Base-by-base conservation (phyloP, 2,888 invertebrate species). In the Caenorhabditis sinica region DNA sequence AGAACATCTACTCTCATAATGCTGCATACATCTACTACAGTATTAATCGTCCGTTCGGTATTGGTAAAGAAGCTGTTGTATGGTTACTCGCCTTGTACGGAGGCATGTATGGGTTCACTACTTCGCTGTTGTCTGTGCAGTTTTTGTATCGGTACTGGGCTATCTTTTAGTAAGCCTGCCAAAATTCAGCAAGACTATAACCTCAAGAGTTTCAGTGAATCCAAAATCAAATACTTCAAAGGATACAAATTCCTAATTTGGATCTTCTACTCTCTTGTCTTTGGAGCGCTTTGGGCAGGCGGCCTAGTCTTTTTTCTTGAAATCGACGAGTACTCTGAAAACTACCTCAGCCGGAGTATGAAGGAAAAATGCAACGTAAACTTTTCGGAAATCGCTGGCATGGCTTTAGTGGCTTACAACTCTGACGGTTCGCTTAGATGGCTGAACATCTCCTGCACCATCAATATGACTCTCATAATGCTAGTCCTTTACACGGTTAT, bases 391-490 rank as follows among this genome's bases (percentile, higher is more conserved):
- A 49, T 49, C 0, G 49, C 40, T 13, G 40, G 40, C 2, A 40
- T 40, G 40, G 40, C 40, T 6, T 13, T 40, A 40, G 40, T 40
- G 11, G 40, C 40, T 40, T 40, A 40, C 40, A 40, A 40, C 40
- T 13, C 4, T n/a, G 33, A 61, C 0, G 60, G 60, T 11, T 6
- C 4, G 8, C 2, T 36, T 1, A 30, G 60, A 61, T 61, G 60
- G 60, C 11, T 15, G n/a, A 61, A 36, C 13, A 13, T 33, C 3
- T n/a, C 1, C 36, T 17, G 33, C 9, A 61, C 15, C 0, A 6
- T 61, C 33, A 33, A 61, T 20, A 61, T 61, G 60, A 61, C 60
- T 6, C 2, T 6, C 9, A 33, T 61, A 5, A 61, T 61, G 60
- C 4, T 13, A 2, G 13, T 36, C 6, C 33, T 36, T 33, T 61